phyloP scores from a whole-genome alignment of 1,140 invertebrate species.

The Ips typographus region DNA sequence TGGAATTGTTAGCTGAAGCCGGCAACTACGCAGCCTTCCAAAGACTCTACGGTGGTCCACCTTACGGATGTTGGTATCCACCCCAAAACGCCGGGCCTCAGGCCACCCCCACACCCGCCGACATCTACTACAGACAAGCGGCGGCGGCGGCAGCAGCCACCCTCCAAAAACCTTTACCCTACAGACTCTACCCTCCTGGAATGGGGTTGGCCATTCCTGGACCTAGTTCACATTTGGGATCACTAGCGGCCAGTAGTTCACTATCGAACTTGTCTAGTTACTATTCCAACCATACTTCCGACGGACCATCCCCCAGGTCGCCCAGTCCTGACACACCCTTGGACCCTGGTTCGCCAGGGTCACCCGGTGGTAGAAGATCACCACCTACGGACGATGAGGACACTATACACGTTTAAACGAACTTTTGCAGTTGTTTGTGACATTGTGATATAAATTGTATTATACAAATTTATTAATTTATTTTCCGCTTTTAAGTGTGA shows the following conservation, averaged over 20 bases:
- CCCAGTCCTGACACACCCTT: constrained; percentile 53
- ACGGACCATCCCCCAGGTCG: constrained; percentile 44
- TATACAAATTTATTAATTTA: constrained; percentile 47
- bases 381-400: constrained; percentile 60
- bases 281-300: constrained; percentile 58
- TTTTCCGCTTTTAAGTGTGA: constrained; percentile 47
- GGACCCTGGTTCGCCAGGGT: constrained; percentile 52
- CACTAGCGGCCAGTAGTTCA: constrained; percentile 60
- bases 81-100: constrained; percentile 59
- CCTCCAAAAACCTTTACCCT: constrained; percentile 86
- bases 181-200: constrained; percentile 69
- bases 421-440: constrained; percentile 25
- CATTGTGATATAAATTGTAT: constrained; percentile 46
- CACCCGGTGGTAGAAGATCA: constrained; percentile 49
- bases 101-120: constrained; percentile 66
- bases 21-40: constrained; percentile 97
- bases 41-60: constrained; percentile 78
- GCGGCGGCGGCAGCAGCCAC: constrained; percentile 70
- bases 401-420: constrained; percentile 52
- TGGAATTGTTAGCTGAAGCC: constrained; percentile 94
- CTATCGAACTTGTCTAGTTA: constrained; percentile 63
- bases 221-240: constrained; percentile 60
- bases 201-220: constrained; percentile 63
- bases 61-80: constrained; percentile 70
- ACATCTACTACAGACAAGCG: constrained; percentile 78